Evolutionary conservation across 2,797 vertebrate species (phyloP), one percentile per base, ranked within the genome.

Genomic region (Knipowitschia caucasica): DNA sequence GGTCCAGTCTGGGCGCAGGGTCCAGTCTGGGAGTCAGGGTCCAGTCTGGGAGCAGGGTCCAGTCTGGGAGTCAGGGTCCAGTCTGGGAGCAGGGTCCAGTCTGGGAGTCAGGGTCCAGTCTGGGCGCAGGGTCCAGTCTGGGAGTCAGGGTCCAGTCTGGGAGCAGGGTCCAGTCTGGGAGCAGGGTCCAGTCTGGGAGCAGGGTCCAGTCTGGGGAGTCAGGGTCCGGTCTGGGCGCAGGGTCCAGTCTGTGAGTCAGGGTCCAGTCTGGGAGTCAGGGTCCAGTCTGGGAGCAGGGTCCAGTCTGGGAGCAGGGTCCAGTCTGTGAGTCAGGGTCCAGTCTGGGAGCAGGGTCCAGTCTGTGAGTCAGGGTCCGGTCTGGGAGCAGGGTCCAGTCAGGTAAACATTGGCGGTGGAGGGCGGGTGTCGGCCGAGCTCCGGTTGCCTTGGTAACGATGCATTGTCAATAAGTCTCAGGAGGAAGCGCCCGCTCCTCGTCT

Each of bases 371-470:
- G 27, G 62, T 40, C 43, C 63, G 49, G 58, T 34, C 39, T 30
- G 14, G 53, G 40, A 74, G 53, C 66, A 50, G 53, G 43, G 43
- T 66, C 20, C 40, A 18, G 42, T 61, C 50, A 62, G 42, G 55
- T 60, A 58, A 60, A 59, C 31, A 67, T 3, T 42, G 14, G 33
- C 15, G 9, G 31, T 23, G 24, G 45, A 5, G 40, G 15, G 39
- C 42, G 17, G 29, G n/a, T 44, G 39, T 44, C 55, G 56, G 17
- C 33, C 55, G 20, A 60, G 43, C 20, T 49, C 27, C 47, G 24
- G 56, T 50, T 58, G 31, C 53, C 73, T 67, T 64, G 47, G 27
- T 71, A 61, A 38, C 52, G 62, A 10, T 14, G 50, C 62, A 63
- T 34, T 59, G 52, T 59, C 54, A 50, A 53, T 50, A 26, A 45